Conservation (phyloP, 2,888 invertebrate species). For the Cephonodes hylas region DNA sequence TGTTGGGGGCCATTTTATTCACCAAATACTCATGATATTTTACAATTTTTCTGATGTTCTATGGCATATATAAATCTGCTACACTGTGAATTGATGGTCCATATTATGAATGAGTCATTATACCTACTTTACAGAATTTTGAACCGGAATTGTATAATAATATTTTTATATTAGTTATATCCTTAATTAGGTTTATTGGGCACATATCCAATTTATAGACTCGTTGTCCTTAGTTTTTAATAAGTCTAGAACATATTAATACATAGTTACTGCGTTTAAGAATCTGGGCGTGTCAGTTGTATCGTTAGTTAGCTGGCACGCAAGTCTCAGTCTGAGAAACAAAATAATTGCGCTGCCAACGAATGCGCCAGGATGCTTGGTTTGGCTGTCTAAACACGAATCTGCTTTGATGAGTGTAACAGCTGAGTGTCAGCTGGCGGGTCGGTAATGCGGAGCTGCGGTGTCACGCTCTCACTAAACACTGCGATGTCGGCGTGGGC, state of each 20-base stretch:
- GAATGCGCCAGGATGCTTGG: constrained; percentile 27
- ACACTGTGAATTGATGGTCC: not conserved
- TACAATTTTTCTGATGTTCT: not conserved
- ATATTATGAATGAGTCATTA: not conserved
- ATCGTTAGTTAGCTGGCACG: not conserved
- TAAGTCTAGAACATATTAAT: not conserved
- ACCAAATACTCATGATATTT: not conserved
- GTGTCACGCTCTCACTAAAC: constrained; percentile 44
- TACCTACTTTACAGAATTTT: not conserved
- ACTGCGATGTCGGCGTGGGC: not conserved
- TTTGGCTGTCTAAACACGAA: constrained; percentile 45
- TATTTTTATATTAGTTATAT: not conserved
- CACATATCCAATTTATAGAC: not conserved
- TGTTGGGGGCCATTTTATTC: not conserved
- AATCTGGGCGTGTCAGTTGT: not conserved
- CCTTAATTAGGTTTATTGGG: not conserved
- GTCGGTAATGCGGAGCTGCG: constrained; percentile 25
- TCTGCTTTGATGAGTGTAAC: constrained; percentile 59
- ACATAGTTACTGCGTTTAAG: not conserved
- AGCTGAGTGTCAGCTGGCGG: constrained; percentile 62
- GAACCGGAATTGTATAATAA: not conserved
- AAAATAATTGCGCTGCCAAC: constrained; percentile 46
- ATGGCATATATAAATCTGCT: not conserved
- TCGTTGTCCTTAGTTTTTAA: not conserved
- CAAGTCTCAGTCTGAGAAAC: not conserved